A percentile compares a stretch with the other conserved stretches of the same genome.
Conservation (phyloP, 2,797 vertebrate species). For the Cossypha niveicapilla region DNA sequence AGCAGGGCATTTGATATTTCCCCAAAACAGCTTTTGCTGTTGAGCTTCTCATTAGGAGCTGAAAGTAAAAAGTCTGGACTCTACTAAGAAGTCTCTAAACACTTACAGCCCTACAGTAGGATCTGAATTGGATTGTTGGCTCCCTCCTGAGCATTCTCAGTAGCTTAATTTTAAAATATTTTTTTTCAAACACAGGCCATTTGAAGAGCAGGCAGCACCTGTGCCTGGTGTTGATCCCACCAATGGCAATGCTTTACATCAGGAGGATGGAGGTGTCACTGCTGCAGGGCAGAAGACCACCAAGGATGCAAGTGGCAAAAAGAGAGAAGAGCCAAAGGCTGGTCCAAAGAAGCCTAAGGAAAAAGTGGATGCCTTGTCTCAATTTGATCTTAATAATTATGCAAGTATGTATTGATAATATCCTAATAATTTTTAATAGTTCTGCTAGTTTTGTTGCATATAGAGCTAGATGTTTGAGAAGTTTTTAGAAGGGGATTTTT, state of each 20-base stretch:
- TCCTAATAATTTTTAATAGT: background rate
- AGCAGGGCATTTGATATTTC: background rate
- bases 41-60: background rate
- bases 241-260: constrained; percentile 65
- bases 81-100: background rate
- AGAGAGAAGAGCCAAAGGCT: constrained; percentile 91
- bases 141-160: background rate
- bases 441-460: background rate
- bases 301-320: constrained; percentile 84
- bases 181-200: constrained; percentile 61
- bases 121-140: background rate
- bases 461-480: background rate
- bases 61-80: background rate
- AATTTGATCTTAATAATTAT: constrained; percentile 99
- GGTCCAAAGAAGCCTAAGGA: constrained; percentile 93
- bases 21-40: background rate
- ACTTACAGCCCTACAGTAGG: rapidly evolving
- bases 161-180: background rate
- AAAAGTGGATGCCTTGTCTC: constrained; percentile 92
- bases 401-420: constrained; percentile 84
- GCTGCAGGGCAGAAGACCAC: constrained; percentile 75
- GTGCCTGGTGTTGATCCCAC: constrained; percentile 59
- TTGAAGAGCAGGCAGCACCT: constrained; percentile 73
- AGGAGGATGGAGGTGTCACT: constrained; percentile 72
- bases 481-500: background rate